phyloP scores from a whole-genome alignment of 2,797 vertebrate species.

The Gobionotothen gibberifrons region DNA sequence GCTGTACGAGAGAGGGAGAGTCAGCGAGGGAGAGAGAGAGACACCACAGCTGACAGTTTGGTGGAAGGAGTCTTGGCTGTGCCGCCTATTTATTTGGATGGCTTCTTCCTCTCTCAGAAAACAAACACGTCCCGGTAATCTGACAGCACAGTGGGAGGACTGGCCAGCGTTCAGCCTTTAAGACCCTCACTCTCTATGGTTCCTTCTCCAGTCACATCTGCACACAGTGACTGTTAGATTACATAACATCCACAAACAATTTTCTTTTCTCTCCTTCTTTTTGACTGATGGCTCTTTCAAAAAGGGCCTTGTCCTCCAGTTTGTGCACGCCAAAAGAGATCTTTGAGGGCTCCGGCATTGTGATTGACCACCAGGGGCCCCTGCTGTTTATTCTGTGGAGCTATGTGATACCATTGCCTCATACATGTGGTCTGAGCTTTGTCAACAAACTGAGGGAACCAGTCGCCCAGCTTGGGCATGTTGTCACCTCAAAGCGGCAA shows the following conservation, averaged over 20 bases:
- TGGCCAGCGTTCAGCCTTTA: constrained; percentile 62
- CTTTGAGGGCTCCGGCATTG: constrained; percentile 28
- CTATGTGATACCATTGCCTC: constrained; percentile 48
- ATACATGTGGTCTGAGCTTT: constrained; percentile 65
- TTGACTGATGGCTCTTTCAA: constrained; percentile 54
- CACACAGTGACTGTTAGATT: constrained; percentile 69
- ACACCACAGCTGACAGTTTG: constrained; percentile 66
- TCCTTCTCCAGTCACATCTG: constrained; percentile 67
- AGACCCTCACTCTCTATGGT: constrained; percentile 53
- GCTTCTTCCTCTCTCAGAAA: constrained; percentile 75
- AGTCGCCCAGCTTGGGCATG: constrained; percentile 40
- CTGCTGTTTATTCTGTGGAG: constrained; percentile 64
- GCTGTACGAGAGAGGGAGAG: constrained; percentile 56
- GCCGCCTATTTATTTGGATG: constrained; percentile 80
- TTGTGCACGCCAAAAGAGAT: constrained; percentile 30
- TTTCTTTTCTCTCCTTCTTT: constrained; percentile 70
- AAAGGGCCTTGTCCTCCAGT: constrained; percentile 36
- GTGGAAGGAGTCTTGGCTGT: constrained; percentile 61
- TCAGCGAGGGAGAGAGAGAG: constrained; percentile 39
- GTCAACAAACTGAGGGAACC: constrained; percentile 62
- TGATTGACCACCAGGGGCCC: constrained; percentile 35
- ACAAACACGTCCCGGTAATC: constrained; percentile 79
- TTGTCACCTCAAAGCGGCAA: constrained; percentile 26
- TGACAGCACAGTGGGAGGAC: constrained; percentile 74
- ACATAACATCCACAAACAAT: constrained; percentile 74